phyloP scores from a whole-genome alignment of 2,797 vertebrate species.

The Anguilla obscura region DNA sequence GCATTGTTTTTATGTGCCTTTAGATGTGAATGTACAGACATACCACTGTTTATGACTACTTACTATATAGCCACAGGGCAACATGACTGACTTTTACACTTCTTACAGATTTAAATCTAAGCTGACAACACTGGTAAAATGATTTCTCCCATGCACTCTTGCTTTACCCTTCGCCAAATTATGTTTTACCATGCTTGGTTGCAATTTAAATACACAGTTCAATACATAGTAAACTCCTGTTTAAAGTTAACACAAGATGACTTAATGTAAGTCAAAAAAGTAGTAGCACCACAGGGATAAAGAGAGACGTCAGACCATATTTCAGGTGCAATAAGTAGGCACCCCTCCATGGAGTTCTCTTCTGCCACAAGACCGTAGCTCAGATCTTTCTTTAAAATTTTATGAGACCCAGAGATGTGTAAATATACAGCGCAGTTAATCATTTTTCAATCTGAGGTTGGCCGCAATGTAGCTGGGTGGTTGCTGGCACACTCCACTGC shows the following conservation, averaged over 20 bases:
- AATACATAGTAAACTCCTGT: background rate
- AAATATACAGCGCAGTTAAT: background rate
- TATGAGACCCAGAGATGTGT: background rate
- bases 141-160: background rate
- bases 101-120: background rate
- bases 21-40: background rate
- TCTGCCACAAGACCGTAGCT: background rate
- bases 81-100: background rate
- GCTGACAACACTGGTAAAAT: background rate
- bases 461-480: background rate
- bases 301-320: background rate
- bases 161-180: background rate
- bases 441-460: background rate
- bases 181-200: background rate
- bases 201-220: background rate
- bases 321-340: background rate
- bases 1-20: background rate
- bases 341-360: background rate
- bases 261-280: background rate
- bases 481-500: slow-evolving; percentile 4
- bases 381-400: background rate
- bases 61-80: background rate
- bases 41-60: slow-evolving; percentile 12
- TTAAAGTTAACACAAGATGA: background rate
- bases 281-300: background rate